Conservation (phyloP, 2,797 vertebrate species). For the Martes flavigula region DNA sequence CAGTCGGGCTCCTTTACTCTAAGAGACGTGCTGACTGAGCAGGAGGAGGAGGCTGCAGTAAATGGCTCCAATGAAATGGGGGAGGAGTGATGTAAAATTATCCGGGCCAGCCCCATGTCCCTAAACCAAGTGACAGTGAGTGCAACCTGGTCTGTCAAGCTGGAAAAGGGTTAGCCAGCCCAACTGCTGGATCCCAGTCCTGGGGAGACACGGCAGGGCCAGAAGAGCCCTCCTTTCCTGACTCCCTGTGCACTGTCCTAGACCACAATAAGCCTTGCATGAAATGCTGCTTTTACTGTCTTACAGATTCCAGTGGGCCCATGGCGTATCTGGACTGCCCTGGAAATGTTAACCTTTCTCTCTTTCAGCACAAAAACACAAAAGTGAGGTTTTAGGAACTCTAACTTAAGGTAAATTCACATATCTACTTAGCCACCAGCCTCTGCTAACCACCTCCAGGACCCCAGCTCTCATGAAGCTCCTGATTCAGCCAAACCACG, state of each 20-base stretch:
- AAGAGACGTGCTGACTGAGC: background rate
- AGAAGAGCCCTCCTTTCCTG: slow-evolving; percentile 39
- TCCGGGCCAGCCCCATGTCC: background rate
- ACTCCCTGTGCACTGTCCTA: background rate
- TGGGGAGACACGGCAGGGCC: background rate
- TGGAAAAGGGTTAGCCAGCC: background rate
- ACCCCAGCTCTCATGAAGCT: slow-evolving; percentile 38
- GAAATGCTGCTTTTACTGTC: background rate
- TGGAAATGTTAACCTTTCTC: background rate
- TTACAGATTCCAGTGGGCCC: background rate
- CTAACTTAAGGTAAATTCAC: background rate
- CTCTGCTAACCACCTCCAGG: slow-evolving; percentile 34
- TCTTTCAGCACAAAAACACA: slow-evolving; percentile 49
- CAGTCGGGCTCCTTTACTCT: background rate
- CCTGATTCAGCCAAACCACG: slow-evolving; percentile 32
- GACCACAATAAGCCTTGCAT: background rate
- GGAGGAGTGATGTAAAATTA: background rate
- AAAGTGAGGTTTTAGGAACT: slow-evolving; percentile 33
- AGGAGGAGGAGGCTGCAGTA: background rate
- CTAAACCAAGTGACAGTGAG: background rate
- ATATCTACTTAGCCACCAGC: slow-evolving; percentile 36
- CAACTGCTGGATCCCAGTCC: background rate
- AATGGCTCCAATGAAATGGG: background rate
- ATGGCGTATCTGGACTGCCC: background rate
- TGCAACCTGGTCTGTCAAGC: background rate